phyloP scores from a whole-genome alignment of 2,888 invertebrate species.

The Patella pellucida region DNA sequence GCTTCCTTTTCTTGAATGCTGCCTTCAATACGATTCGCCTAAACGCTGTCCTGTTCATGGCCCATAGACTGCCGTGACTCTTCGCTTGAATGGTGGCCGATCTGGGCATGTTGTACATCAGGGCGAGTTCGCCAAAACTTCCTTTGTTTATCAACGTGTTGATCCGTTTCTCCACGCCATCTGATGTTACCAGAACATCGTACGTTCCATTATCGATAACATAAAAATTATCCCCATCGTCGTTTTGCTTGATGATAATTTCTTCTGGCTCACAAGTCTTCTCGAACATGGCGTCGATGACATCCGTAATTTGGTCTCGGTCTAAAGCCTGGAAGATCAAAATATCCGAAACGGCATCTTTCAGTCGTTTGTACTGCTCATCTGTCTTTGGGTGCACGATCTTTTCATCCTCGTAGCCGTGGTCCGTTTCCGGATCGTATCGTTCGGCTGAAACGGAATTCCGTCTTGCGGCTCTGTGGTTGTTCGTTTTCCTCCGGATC shows the following conservation, averaged over 20 bases:
- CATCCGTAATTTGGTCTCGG: constrained; percentile 67
- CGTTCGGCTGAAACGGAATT: constrained; percentile 68
- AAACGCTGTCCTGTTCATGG: constrained; percentile 70
- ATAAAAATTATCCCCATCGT: constrained; percentile 71
- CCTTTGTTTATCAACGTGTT: constrained; percentile 68
- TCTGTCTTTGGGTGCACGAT: constrained; percentile 67
- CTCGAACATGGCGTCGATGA: constrained; percentile 71
- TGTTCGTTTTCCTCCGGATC: constrained; percentile 55
- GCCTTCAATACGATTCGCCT: constrained; percentile 67
- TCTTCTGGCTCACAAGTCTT: constrained; percentile 65
- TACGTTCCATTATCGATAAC: constrained; percentile 69
- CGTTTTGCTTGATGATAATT: constrained; percentile 67
- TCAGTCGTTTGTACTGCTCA: constrained; percentile 63
- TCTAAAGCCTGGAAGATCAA: constrained; percentile 68
- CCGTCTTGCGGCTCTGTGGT: constrained; percentile 59
- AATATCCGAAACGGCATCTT: constrained; percentile 62
- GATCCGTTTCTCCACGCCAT: constrained; percentile 61
- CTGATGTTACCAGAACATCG: constrained; percentile 57
- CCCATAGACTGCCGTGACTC: constrained; percentile 66
- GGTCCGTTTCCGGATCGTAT: constrained; percentile 69
- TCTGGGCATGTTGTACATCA: constrained; percentile 70
- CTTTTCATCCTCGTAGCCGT: constrained; percentile 59
- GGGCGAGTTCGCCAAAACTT: constrained; percentile 70
- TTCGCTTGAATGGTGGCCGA: constrained; percentile 66
- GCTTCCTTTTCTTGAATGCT: constrained; percentile 68